Evolutionary conservation across 2,113 vertebrate species (phyloP), one percentile per base, ranked within the genome.

Genomic region (Hoplias malabaricus): DNA sequence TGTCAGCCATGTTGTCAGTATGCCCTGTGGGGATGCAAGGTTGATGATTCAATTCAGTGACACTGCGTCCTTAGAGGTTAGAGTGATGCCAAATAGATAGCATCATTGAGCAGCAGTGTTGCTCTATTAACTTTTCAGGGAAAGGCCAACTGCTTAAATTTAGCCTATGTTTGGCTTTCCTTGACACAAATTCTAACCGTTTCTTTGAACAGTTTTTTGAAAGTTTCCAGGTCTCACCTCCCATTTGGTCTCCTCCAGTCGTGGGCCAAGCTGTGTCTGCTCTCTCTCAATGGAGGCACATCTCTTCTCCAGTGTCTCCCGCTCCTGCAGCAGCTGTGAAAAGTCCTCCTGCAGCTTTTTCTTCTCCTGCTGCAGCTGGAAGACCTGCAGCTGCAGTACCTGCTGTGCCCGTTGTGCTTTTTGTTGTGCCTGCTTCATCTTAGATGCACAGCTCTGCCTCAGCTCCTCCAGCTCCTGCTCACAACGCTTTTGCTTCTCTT

Each of bases 221-320:
- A 5, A 9, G n/a, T 53, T 21, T 48, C 16, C 19, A 3, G 23
- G 6, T 27, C 89, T 70, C 80, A 98, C 98, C 95, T 99, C 98
- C 98, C 98, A 99, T 84, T 98, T 97, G 78, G 98, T 98, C 90
- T 99, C 98, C 86, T 99, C 98, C 12, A 99, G 92, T 16, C 95
- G 92, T 0, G 98, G 98, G 2, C 95, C 97, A 2, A 99, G 90
- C 87, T 99, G 96, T 0, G 93, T 97, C 83, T 96, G 97, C 79
- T 99, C 95, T 0, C 93, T 93, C 87, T 98, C 96, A 19, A 99
- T 96, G 74, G 93, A 92, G 74, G 96, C 95, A 0, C 96, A 98
- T 61, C 94, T 94, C 25, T 87, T 94, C 68, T 99, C 96, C 83
- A 99, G 92, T 13, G 92, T 90, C 79, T 98, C 96, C 0, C 95